Evolutionary conservation across 2,888 invertebrate species (phyloP), one percentile per base, ranked within the genome.

Genomic region (Lycocerus yunnanus): DNA sequence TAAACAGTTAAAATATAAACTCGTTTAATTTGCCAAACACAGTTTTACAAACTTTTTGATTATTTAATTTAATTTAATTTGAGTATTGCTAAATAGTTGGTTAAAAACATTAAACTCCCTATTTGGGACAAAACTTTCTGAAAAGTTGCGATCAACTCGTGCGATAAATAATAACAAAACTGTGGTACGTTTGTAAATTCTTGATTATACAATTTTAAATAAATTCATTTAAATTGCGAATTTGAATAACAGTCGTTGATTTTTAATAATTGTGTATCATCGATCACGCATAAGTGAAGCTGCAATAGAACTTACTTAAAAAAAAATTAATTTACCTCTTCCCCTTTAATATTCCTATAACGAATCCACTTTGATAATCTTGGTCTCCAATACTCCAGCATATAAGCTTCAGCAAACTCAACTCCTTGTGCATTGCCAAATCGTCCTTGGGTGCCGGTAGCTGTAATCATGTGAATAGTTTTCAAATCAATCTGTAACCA

Each of bases 401-500:
- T 89, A 87, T 95, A 97, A 59, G 92, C 91, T 86, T 96, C 95
- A 6, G 95, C 93, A 87, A 90, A 97, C 87, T 97, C 97, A 81
- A 92, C 93, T 15, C 97, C 97, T 85, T 94, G 93, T 59, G 97
- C 97, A 86, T 96, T 96, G 18, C 97, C 97, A 86, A 96, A 97
- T 68, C 97, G 91, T 20, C 97, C 97, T 88, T 97, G 97, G 1
- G 93, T 93, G 80, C 92, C 92, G 13, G 94, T 91, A n/a, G 92
- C 94, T 0, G 95, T 95, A 85, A 97, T 92, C 85, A 96, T 93
- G 87, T 94, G 94, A 63, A 95, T 92, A 58, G 90, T 89, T 82
- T 91, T 92, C 82, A 97, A 89, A 85, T 96, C 93, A 78, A 95
- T 90, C 89, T 97, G 93, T 78, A 94, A 88, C 93, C 94, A 94